These are phyloP conservation scores for Syngnathus floridae DNA, from an alignment of 2,113 vertebrate genomes.

Conservation along the genomic window DNA sequence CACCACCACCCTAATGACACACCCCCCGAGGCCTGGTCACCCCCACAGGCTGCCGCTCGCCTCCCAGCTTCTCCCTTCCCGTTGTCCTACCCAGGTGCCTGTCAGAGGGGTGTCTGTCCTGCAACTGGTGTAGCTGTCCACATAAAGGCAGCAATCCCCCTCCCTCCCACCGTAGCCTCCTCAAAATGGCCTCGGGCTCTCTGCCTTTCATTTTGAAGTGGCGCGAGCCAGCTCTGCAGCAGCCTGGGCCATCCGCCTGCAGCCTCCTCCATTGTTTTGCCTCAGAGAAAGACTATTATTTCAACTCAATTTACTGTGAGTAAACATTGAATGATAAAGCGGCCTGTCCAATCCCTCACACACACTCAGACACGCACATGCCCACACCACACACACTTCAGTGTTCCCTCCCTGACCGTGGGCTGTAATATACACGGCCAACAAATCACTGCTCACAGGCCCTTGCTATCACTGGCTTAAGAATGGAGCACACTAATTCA, in stretches of 20 bases:
- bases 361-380: conserved; percentile 25
- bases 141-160: conserved; percentile 47
- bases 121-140: conserved; percentile 61
- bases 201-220: conserved; percentile 69
- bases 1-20: conserved; percentile 69
- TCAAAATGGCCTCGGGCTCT: conserved; percentile 57
- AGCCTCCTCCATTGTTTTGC: conserved; percentile 68
- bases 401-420: conserved; percentile 52
- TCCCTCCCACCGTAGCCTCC: conserved; percentile 35
- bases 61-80: conserved; percentile 41
- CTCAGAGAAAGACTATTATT: conserved; percentile 76
- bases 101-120: conserved; percentile 59
- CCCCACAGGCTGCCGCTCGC: conserved; percentile 47
- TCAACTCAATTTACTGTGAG: conserved; percentile 78
- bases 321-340: conserved; percentile 75
- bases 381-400: conserved; percentile 23
- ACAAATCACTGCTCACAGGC: conserved; percentile 67
- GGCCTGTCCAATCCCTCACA: conserved; percentile 53
- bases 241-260: conserved; percentile 60
- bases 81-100: conserved; percentile 81
- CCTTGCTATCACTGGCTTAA: conserved; percentile 61
- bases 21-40: conserved; percentile 71
- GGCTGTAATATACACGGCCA: conserved; percentile 67
- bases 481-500: conserved; percentile 67
- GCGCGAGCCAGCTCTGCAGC: conserved; percentile 53